phyloP scores from a whole-genome alignment of 92 coral and sea anemone genomes.

The Bergia puertoricense region DNA sequence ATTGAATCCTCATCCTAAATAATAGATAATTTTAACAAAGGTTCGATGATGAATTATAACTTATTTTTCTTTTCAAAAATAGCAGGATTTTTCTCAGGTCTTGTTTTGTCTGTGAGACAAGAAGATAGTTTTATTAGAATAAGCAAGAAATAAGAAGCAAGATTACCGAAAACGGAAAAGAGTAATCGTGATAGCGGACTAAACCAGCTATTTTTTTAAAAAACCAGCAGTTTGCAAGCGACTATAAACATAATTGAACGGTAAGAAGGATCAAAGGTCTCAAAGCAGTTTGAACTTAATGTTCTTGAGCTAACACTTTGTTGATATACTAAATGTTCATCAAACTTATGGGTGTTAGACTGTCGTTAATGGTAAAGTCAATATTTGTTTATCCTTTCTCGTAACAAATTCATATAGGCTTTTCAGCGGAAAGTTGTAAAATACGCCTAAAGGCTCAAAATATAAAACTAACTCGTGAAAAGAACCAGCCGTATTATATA shows the following conservation, averaged over 20 bases:
- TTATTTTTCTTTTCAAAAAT: neutral
- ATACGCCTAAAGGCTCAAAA: too few relatives aligned
- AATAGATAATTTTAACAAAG: neutral
- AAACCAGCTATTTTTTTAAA: neutral
- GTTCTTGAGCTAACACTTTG: too few relatives aligned
- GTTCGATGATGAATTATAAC: neutral
- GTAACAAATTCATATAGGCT: too few relatives aligned
- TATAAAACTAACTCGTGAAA: too few relatives aligned
- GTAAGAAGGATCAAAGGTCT: too few relatives aligned
- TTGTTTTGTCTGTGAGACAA: neutral
- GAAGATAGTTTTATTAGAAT: neutral
- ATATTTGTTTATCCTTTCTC: too few relatives aligned
- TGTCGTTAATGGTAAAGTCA: too few relatives aligned
- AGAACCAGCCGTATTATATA: too few relatives aligned
- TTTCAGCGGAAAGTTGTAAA: too few relatives aligned
- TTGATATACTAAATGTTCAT: too few relatives aligned
- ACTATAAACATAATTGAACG: neutral
- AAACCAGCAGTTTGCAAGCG: neutral
- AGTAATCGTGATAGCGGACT: neutral
- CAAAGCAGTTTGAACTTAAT: too few relatives aligned
- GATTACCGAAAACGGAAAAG: neutral
- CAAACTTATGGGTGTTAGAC: too few relatives aligned
- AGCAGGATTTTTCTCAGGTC: neutral
- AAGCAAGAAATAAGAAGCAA: neutral
- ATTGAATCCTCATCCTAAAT: neutral